These are phyloP conservation scores for Proterorhinus semilunaris DNA, from an alignment of 2,113 vertebrate genomes.

Conservation along the genomic window DNA sequence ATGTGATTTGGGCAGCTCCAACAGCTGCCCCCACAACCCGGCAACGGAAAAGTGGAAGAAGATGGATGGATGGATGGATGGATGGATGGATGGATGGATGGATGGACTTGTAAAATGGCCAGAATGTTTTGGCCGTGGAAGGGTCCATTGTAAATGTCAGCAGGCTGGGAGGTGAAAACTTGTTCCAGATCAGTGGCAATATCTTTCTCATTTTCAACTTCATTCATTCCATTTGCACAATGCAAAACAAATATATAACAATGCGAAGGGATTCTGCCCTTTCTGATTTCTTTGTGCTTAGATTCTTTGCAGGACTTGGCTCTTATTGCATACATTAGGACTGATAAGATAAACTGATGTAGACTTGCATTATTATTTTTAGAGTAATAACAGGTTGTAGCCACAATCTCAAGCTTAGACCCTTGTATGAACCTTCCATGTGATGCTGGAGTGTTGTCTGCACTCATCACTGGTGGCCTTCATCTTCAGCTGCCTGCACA, in stretches of 20 bases:
- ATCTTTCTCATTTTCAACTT: background rate
- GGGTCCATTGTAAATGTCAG: background rate
- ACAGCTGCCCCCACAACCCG: too few species aligned
- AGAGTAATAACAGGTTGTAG: slow-evolving; percentile 22
- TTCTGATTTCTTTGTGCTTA: background rate
- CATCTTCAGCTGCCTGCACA: background rate
- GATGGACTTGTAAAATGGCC: too few species aligned
- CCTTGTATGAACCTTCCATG: slow-evolving; percentile 32
- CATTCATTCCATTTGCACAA: background rate
- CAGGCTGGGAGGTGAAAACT: background rate
- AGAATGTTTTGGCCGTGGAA: background rate
- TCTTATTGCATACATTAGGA: background rate
- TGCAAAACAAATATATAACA: background rate
- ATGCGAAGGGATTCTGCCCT: too few species aligned
- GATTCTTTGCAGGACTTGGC: background rate
- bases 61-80: too few species aligned
- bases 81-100: too few species aligned
- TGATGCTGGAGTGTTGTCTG: slow-evolving; percentile 12
- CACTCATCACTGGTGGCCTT: slow-evolving; percentile 1
- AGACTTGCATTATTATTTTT: slow-evolving; percentile 13
- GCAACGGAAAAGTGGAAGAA: too few species aligned
- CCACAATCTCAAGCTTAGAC: slow-evolving; percentile 28
- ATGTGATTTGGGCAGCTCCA: too few species aligned
- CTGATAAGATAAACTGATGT: background rate
- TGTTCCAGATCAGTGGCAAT: background rate